Evolutionary conservation across 2,113 vertebrate species (phyloP), one percentile per base, ranked within the genome.

Genomic region (Acanthisitta chloris): DNA sequence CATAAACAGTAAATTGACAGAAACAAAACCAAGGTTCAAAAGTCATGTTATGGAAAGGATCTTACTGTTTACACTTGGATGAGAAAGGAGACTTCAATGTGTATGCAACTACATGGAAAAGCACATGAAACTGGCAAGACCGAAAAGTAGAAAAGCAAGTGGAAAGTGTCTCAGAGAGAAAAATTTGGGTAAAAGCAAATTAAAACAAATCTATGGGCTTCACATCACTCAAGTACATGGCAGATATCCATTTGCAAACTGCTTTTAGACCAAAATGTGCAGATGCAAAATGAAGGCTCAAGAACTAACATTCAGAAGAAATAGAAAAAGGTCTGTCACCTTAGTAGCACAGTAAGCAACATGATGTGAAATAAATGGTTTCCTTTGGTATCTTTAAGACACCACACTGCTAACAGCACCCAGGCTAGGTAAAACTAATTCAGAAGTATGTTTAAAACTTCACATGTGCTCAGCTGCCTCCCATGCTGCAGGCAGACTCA

Each of bases 141-240:
- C 45, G 24, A 76, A 83, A 89, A 58, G 16, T 12, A 57, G 34
- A 87, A 71, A 89, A 78, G 16, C 34, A 74, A 51, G 24, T 25
- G 57, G 25, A 83, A 86, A 69, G 29, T 33, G 24, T 45, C 33
- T 11, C 28, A 6, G 6, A 72, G 6, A 69, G 2, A 5, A 70
- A 48, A 43, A 90, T 25, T 6, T 9, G 17, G 6, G 28, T 38
- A 90, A 51, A 88, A 78, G 17, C 24, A 77, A 87, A 93, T 4
- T 0, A 67, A 10, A 45, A 64, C n/a, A 70, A 82, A 67, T 71
- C 61, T 13, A 10, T 7, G 13, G 11, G 46, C 55, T 51, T 92
- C 52, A 34, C 0, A 0, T 40, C 51, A 62, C 23, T 43, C 28
- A 78, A 70, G 73, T 16, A 38, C 9, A 55, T 0, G 43, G 36